These are phyloP conservation scores for Zygothrica quintamaculata DNA, from an alignment of 2,888 invertebrate genomes.

Conservation along the genomic window DNA sequence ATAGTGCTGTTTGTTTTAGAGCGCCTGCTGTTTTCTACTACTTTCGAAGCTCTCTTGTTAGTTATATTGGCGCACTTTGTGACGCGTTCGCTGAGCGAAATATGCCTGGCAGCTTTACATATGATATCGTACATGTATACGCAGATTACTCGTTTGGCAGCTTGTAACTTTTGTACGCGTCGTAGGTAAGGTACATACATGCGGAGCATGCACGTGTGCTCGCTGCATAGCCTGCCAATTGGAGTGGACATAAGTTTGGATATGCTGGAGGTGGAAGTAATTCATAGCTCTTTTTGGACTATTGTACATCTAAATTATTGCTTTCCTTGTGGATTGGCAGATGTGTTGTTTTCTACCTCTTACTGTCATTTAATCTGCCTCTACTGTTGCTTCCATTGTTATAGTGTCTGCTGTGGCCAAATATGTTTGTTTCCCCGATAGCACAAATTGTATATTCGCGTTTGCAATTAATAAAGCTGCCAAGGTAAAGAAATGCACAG, in stretches of 20 bases:
- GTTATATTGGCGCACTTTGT: slow-evolving; percentile 57
- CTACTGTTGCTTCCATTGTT: slow-evolving; percentile 28
- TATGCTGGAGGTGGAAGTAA: slow-evolving; percentile 55
- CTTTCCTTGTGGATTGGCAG: slow-evolving; percentile 63
- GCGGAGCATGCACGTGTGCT: slow-evolving; percentile 65
- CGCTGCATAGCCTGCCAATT: slow-evolving; percentile 54
- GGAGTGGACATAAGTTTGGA: slow-evolving; percentile 32
- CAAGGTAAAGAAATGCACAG: slow-evolving; percentile 62
- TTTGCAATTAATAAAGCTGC: slow-evolving; percentile 73
- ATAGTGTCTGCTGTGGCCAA: slow-evolving; percentile 51
- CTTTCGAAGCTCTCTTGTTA: too few species aligned
- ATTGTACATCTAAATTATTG: slow-evolving; percentile 55
- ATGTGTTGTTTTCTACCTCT: slow-evolving; percentile 48
- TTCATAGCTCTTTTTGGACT: slow-evolving; percentile 30
- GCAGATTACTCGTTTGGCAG: slow-evolving; percentile 52
- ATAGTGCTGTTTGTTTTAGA: too few species aligned
- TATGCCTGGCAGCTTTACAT: slow-evolving; percentile 44
- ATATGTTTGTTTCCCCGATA: slow-evolving; percentile 40
- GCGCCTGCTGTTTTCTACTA: too few species aligned
- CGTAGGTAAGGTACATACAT: slow-evolving; percentile 56
- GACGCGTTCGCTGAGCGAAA: slow-evolving; percentile 51
- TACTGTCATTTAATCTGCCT: slow-evolving; percentile 21
- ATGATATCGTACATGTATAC: slow-evolving; percentile 32
- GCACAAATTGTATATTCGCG: slow-evolving; percentile 53
- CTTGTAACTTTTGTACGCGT: slow-evolving; percentile 67